phyloP scores from a whole-genome alignment of 2,888 invertebrate species.

The Urechis unicinctus region DNA sequence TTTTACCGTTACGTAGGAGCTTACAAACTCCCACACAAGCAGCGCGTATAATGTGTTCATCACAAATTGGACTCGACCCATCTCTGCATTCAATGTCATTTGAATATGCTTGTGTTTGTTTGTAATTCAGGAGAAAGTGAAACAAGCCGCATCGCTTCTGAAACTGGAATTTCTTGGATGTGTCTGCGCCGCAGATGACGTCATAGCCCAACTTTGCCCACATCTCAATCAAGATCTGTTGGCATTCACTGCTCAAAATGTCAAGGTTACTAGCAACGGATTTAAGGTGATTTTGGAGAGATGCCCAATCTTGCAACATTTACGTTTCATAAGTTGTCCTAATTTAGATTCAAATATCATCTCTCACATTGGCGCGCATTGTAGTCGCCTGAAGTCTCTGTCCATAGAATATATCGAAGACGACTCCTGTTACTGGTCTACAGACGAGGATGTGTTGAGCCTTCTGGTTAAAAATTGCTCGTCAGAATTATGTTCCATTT shows the following conservation, averaged over 20 bases:
- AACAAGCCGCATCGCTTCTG: too few species aligned
- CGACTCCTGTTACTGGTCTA: not conserved
- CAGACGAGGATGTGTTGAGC: constrained; percentile 1
- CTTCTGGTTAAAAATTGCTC: constrained; percentile 1
- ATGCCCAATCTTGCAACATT: not conserved
- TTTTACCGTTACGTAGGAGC: too few species aligned
- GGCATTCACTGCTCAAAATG: not conserved
- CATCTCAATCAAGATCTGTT: not conserved
- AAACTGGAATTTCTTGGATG: too few species aligned
- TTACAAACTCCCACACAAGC: too few species aligned
- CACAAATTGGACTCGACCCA: too few species aligned
- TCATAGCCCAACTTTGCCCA: too few species aligned
- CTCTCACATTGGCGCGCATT: not conserved
- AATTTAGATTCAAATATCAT: not conserved
- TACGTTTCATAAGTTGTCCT: not conserved
- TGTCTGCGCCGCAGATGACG: too few species aligned
- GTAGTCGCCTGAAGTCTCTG: not conserved
- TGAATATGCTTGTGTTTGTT: too few species aligned
- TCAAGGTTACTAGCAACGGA: not conserved
- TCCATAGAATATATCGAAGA: not conserved
- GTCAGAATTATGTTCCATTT: not conserved
- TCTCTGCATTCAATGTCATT: too few species aligned
- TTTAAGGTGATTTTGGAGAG: not conserved
- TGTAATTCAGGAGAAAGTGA: too few species aligned
- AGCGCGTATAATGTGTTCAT: too few species aligned